Conservation (phyloP, 1,140 invertebrate species). For the Procambarus virginalis region DNA sequence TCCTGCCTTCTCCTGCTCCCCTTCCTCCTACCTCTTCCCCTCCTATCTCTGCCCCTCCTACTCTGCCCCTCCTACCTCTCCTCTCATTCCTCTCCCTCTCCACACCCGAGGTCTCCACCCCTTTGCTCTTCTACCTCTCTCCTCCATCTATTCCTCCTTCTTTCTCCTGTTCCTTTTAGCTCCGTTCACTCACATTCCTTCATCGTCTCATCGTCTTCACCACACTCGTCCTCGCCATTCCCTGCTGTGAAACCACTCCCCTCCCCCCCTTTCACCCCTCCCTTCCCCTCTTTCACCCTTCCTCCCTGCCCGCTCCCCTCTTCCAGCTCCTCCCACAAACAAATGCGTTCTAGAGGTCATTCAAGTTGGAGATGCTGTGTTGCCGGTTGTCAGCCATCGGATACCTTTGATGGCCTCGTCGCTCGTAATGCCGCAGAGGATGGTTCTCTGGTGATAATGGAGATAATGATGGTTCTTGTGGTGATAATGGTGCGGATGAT, state of each 20-base stretch:
- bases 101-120: not conserved
- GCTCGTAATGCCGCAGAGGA: not conserved
- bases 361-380: not conserved
- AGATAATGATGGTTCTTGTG: too few species aligned
- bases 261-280: not conserved
- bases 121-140: not conserved
- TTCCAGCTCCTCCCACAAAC: not conserved
- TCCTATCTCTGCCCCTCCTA: not conserved
- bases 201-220: too few species aligned
- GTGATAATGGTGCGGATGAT: too few species aligned
- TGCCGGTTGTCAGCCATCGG: not conserved
- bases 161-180: not conserved
- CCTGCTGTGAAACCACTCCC: not conserved
- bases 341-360: not conserved
- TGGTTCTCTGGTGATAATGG: too few species aligned
- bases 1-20: not conserved
- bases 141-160: not conserved
- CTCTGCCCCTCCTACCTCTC: too few species aligned
- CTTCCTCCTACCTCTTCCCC: not conserved
- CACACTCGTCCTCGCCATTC: too few species aligned
- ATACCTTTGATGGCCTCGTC: not conserved
- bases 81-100: too few species aligned
- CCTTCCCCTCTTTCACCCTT: not conserved
- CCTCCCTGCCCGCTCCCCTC: not conserved
- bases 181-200: not conserved